Evolutionary conservation across 2,888 invertebrate genomes (phyloP).

Genomic region (Orthosia incerta): DNA sequence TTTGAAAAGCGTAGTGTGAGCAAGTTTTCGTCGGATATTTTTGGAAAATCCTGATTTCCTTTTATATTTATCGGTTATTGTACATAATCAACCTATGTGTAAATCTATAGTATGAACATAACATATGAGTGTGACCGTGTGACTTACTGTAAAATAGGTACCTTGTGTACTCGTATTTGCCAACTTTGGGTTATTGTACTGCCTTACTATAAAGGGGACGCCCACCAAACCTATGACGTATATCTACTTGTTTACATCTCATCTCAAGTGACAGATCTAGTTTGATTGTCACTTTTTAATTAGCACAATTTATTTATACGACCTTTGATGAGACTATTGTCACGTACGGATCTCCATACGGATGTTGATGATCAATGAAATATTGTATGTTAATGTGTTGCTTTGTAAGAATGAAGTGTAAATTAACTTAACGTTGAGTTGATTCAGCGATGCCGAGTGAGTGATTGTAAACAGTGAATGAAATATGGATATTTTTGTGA

Average conservation of each 20-base stretch:
- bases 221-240: neutral
- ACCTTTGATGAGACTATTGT: neutral
- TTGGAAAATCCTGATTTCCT: neutral
- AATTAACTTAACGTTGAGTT: too few relatives aligned
- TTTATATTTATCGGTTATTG: neutral
- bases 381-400: too few relatives aligned
- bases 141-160: slow-evolving; percentile 13
- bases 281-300: neutral
- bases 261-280: neutral
- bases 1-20: too few relatives aligned
- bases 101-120: slow-evolving; percentile 10
- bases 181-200: slow-evolving; percentile 28
- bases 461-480: too few relatives aligned
- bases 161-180: slow-evolving; percentile 8
- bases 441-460: too few relatives aligned
- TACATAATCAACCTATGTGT: neutral
- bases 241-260: neutral
- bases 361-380: too few relatives aligned
- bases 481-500: too few relatives aligned
- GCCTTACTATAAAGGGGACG: neutral
- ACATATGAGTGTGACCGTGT: slow-evolving; percentile 29
- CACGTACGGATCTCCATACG: neutral
- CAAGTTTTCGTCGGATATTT: neutral
- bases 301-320: neutral
- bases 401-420: too few relatives aligned